Conservation (phyloP, 2,888 invertebrate species). For the Nomada hirtipes region DNA sequence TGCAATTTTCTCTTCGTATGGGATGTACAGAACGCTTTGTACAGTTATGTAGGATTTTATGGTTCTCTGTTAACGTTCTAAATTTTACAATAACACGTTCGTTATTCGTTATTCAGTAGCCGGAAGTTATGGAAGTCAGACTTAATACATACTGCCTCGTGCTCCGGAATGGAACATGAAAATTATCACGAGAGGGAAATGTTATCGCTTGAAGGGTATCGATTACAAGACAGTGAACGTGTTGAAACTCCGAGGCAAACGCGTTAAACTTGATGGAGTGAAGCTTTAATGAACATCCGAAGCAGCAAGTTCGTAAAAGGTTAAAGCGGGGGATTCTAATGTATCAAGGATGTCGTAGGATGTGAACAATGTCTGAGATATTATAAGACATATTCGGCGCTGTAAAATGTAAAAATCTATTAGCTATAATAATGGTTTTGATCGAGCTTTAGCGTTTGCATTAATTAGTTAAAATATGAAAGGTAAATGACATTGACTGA, state of each 20-base stretch:
- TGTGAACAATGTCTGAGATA: neutral
- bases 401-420: neutral
- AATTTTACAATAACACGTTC: neutral
- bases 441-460: neutral
- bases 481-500: too few species aligned
- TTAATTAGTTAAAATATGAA: neutral
- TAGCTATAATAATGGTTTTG: too few species aligned
- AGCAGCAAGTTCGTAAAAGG: neutral
- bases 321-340: neutral
- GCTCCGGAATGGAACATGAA: neutral
- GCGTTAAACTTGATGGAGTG: conserved; percentile 3
- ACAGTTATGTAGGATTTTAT: neutral
- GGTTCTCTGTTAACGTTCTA: neutral
- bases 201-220: conserved; percentile 11
- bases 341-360: neutral
- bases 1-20: neutral
- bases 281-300: conserved; percentile 8
- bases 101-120: neutral
- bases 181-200: neutral
- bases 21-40: neutral
- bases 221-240: conserved; percentile 11
- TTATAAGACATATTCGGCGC: neutral
- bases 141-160: neutral
- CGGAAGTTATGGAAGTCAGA: neutral
- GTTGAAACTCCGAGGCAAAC: conserved; percentile 15